These are phyloP conservation scores for Zaprionus lineosus DNA, from an alignment of 2,888 invertebrate species.

Conservation along the genomic window DNA sequence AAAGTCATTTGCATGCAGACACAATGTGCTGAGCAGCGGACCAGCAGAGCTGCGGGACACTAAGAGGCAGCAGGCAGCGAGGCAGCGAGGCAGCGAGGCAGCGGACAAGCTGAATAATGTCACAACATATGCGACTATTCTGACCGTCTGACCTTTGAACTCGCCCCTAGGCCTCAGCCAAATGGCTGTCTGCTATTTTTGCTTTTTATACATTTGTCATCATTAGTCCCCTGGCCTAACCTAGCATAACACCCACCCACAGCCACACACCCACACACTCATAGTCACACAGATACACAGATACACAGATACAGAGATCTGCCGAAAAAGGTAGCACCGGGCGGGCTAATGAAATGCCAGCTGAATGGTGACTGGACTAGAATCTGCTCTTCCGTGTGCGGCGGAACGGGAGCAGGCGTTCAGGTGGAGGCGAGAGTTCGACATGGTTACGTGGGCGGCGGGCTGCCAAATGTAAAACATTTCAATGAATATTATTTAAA, in stretches of 20 bases:
- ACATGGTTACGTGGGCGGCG: too few relatives aligned
- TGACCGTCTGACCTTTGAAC: conserved; percentile 65
- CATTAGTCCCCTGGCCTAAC: conserved; percentile 63
- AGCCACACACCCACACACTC: too few relatives aligned
- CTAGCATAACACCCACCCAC: too few relatives aligned
- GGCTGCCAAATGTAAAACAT: conserved; percentile 20
- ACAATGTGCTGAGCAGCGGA: conserved; percentile 46
- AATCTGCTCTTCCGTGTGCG: not conserved
- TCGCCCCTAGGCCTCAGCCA: conserved; percentile 19
- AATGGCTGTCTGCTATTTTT: conserved; percentile 25
- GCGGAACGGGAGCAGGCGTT: too few relatives aligned
- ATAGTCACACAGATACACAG: too few relatives aligned
- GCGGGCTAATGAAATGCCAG: conserved; percentile 30
- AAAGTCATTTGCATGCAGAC: conserved; percentile 76
- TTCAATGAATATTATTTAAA: conserved; percentile 21
- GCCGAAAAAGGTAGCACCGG: conserved; percentile 30
- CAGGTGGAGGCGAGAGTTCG: too few relatives aligned
- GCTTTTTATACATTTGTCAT: conserved; percentile 67
- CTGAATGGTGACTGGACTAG: conserved; percentile 28
- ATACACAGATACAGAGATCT: conserved; percentile 17
- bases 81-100: conserved; percentile 52
- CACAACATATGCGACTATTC: conserved; percentile 63
- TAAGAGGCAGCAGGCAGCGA: conserved; percentile 26
- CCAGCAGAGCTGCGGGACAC: not conserved
- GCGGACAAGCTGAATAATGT: too few relatives aligned